A percentile compares a stretch with the other conserved stretches of the same genome.
These are phyloP conservation scores for Takifugu flavidus DNA, from an alignment of 2,113 vertebrate species.

Conservation along the genomic window DNA sequence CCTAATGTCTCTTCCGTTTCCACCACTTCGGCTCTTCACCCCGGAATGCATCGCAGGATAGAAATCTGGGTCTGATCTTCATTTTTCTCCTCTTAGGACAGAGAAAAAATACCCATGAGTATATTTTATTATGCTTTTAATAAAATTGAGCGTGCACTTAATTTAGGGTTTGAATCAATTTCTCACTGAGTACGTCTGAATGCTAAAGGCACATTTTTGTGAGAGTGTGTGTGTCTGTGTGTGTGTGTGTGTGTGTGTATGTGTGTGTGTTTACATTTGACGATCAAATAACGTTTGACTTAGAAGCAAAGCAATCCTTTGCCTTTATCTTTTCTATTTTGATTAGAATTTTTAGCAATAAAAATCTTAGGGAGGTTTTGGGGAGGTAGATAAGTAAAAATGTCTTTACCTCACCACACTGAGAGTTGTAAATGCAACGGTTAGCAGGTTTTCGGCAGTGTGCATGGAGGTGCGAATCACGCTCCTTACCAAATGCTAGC, in stretches of 20 bases:
- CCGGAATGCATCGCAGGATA: slow-evolving; percentile 60
- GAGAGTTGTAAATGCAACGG: slow-evolving; percentile 69
- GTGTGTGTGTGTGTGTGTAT: too few relatives aligned
- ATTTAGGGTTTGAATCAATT: slow-evolving; percentile 37
- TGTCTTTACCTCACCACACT: slow-evolving; percentile 67
- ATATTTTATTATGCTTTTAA: slow-evolving; percentile 56
- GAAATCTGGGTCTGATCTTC: slow-evolving; percentile 62
- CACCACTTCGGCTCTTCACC: slow-evolving; percentile 37
- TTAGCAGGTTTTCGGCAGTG: slow-evolving; percentile 70
- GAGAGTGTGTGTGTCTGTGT: too few relatives aligned
- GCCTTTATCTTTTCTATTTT: slow-evolving; percentile 24
- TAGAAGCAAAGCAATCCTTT: slow-evolving; percentile 27
- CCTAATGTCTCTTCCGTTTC: slow-evolving; percentile 64
- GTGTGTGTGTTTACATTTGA: slow-evolving; percentile 50
- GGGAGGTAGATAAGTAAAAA: slow-evolving; percentile 32
- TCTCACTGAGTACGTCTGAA: slow-evolving; percentile 25
- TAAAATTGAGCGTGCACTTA: slow-evolving; percentile 36
- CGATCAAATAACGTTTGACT: slow-evolving; percentile 34
- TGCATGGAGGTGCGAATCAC: slow-evolving; percentile 65
- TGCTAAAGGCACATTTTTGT: slow-evolving; percentile 12
- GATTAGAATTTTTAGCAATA: slow-evolving; percentile 12
- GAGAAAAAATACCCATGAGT: slow-evolving; percentile 42
- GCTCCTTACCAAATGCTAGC: slow-evolving; percentile 58
- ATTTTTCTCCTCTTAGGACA: slow-evolving; percentile 47
- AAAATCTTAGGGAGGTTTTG: slow-evolving; percentile 8